Conservation (phyloP, 2,113 vertebrate genomes). For the Neodon shergylaensis region DNA sequence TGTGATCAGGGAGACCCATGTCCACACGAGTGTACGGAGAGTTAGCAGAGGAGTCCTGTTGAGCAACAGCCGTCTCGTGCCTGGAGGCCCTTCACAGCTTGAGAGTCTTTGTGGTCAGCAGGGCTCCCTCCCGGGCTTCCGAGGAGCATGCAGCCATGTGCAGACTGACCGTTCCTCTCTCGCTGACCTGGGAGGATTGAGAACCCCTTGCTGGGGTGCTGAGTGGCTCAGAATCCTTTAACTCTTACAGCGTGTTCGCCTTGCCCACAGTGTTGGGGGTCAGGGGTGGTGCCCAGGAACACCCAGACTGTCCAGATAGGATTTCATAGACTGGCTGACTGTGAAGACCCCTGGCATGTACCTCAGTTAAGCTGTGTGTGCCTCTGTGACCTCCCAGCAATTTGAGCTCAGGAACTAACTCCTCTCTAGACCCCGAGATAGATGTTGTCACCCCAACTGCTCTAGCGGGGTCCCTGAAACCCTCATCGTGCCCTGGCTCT, state of each 20-base stretch:
- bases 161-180: background rate
- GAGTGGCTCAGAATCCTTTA: background rate
- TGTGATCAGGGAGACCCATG: background rate
- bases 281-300: too few relatives aligned
- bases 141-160: background rate
- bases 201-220: background rate
- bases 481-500: background rate
- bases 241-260: too few relatives aligned
- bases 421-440: background rate
- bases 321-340: background rate
- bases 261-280: rapidly evolving
- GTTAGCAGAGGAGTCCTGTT: background rate
- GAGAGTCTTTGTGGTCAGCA: background rate
- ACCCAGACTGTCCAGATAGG: rapidly evolving
- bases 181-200: background rate
- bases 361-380: rapidly evolving
- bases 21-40: background rate
- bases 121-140: background rate
- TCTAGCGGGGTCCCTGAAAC: background rate
- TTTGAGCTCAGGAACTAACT: background rate
- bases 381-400: background rate
- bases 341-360: rapidly evolving
- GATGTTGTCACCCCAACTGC: background rate
- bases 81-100: background rate
- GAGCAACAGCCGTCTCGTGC: background rate